A percentile compares a stretch with the other conserved stretches of the same genome.
These are phyloP conservation scores for Epicauta chinensis DNA, from an alignment of 1,140 invertebrate genomes.

Conservation along the genomic window DNA sequence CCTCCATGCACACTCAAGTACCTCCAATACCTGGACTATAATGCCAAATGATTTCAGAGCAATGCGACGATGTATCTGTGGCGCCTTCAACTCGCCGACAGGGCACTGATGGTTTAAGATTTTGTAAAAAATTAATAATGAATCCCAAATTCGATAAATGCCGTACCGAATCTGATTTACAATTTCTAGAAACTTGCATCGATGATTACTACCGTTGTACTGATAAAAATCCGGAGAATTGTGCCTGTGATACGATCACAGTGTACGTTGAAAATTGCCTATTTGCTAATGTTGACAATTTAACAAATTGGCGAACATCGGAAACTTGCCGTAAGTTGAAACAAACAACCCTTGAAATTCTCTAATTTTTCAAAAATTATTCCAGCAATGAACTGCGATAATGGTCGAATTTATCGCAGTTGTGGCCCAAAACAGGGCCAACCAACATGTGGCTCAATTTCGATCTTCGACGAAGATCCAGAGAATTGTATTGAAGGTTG, in stretches of 20 bases:
- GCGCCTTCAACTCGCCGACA: no score
- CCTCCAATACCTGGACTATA: no score
- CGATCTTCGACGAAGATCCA: constrained; percentile 33
- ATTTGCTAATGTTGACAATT: constrained; percentile 53
- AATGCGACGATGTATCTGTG: no score
- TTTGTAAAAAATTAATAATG: no score
- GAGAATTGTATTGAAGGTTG: constrained; percentile 74
- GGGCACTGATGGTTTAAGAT: no score
- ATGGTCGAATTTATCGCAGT: constrained; percentile 60
- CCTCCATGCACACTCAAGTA: no score
- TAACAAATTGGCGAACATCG: constrained; percentile 64
- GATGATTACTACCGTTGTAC: constrained; percentile 73
- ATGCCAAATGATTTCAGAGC: no score
- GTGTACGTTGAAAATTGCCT: constrained; percentile 72
- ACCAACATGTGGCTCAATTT: constrained; percentile 41
- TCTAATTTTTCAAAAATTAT: not conserved
- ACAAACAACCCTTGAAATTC: not conserved
- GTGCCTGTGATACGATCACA: constrained; percentile 68
- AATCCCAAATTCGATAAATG: no score
- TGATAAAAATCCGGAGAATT: constrained; percentile 50
- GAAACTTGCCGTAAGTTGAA: constrained; percentile 68
- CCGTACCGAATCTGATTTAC: no score
- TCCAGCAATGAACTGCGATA: constrained; percentile 61
- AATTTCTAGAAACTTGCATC: constrained; percentile 58
- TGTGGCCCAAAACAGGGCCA: constrained; percentile 54